A percentile compares a stretch with the other conserved stretches of the same genome.
These are phyloP conservation scores for Conger conger DNA, from an alignment of 2,113 vertebrate genomes.

Conservation along the genomic window DNA sequence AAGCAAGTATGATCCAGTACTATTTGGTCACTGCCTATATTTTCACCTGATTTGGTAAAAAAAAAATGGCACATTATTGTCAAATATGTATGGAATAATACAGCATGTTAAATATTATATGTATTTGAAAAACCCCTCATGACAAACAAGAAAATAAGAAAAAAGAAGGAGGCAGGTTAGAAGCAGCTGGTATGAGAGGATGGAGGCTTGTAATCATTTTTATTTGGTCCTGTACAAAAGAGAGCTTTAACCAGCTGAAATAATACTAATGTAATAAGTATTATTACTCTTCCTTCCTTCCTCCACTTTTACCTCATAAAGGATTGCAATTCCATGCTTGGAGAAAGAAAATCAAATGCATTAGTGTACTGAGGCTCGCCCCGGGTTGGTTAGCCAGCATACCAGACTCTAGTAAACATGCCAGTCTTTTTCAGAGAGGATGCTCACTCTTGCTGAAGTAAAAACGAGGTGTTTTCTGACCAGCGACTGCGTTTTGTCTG, in stretches of 20 bases:
- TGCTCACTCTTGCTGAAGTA: neutral
- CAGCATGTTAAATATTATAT: neutral
- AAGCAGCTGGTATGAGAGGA: no score
- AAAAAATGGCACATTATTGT: neutral
- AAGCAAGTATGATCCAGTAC: neutral
- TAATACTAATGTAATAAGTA: no score
- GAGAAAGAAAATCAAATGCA: neutral
- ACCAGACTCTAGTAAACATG: neutral
- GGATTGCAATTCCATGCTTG: neutral
- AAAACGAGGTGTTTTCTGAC: neutral
- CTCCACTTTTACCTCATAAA: neutral
- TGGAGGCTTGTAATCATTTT: no score
- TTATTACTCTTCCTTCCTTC: no score
- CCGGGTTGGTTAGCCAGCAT: constrained; percentile 27
- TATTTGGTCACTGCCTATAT: neutral
- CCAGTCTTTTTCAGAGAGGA: neutral
- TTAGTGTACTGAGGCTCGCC: neutral
- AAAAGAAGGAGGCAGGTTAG: neutral
- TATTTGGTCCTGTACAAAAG: no score
- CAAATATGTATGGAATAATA: no score
- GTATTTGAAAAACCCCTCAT: neutral
- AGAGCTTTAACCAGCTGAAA: no score
- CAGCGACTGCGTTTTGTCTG: constrained; percentile 24
- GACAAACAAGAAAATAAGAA: neutral
- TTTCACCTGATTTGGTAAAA: neutral